Base-by-base conservation (phyloP, 2,888 invertebrate species). In the Idaea biselata region DNA sequence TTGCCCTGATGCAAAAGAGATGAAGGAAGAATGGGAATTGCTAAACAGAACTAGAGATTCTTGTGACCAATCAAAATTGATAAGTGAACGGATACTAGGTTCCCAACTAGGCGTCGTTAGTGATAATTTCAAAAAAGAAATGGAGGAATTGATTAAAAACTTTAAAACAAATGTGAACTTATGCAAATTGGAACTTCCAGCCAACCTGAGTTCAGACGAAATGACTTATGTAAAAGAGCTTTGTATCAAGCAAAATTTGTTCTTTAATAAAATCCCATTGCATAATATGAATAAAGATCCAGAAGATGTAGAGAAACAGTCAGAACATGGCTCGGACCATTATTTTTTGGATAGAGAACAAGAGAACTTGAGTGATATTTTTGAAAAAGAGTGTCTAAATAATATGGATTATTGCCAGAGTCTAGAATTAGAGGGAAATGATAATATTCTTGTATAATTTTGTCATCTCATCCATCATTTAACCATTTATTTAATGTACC, bases 1-100 rank as follows among this genome's bases (percentile, higher is more conserved):
- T 32, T 88, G 93, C 65, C 94, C 95, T 0, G 81, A 87, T 6
- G 94, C 93, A 76, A 75, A 83, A 7, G 92, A 93, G 17, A 93
- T 96, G 18, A 80, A 88, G 31, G 83, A 84, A 3, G 95, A 95
- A 86, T 86, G 94, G 53, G 76, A 91, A 14, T 72, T 88, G 18
- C 80, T 95, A 55, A 71, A 84, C 55, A 83, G 77, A 57, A 81
- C 86, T 44, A 80, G 77, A 62, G 79, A 82, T 58, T 75, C 80
- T 6, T 86, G 84, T 64, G 80, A 78, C 64, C 83, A 88, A 67
- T 70, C 70, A 16, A 84, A 82, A 78, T 62, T 83, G 63, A 60
- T 82, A 69, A 74, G 75, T 62, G 71, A 77, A 55, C 72, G 66
- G 68, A 64, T 73, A 25, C 58, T 63, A 56, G 67, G 59, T 62